Evolutionary conservation across 2,113 vertebrate species (phyloP), one percentile per base, ranked within the genome.

Genomic region (Coracopsis vasa): DNA sequence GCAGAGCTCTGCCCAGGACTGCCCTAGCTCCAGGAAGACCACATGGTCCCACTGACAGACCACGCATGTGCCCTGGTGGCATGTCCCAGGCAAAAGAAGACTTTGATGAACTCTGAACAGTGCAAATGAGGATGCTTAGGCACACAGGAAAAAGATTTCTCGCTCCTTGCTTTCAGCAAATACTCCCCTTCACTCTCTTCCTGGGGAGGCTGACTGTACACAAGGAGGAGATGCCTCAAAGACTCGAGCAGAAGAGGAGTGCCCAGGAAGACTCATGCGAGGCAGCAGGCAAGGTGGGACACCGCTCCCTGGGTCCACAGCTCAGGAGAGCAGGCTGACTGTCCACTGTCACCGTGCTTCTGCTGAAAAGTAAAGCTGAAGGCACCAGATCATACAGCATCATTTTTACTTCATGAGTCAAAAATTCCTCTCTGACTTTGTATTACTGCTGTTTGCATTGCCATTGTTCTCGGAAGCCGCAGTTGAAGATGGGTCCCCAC

Each of bases 321-420:
- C 29, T 56, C 23, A 1, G 41, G 24, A 74, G n/a, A 71, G 37
- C 0, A 0, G 20, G 33, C 28, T 62, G 51, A 18, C 62, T 51
- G 41, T 28, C 37, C 51, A 10, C n/a, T 71, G 72, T 39, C 45
- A 53, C 42, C 11, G 4, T 1, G 0, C 14, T 80, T 35, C 60
- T 48, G 47, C 16, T 16, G 35, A 35, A 62, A 60, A 82, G 15
- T 65, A 73, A 48, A 44, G 39, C 39, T 29, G 39, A 51, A 56
- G 16, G 21, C 19, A 41, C 65, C 0, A 0, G 16, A 21, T 60
- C 27, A 31, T 28, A 6, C 8, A 42, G 48, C 19, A 37, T 64
- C 35, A 6, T 23, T 35, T 73, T 18, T 20, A 37, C 51, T 60
- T 44, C 0, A 0, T 27, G 2, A 39, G 42, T 42, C 0, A 5